Evolutionary conservation across 2,888 invertebrate genomes (phyloP).

Genomic region (Lochmaea crataegi): DNA sequence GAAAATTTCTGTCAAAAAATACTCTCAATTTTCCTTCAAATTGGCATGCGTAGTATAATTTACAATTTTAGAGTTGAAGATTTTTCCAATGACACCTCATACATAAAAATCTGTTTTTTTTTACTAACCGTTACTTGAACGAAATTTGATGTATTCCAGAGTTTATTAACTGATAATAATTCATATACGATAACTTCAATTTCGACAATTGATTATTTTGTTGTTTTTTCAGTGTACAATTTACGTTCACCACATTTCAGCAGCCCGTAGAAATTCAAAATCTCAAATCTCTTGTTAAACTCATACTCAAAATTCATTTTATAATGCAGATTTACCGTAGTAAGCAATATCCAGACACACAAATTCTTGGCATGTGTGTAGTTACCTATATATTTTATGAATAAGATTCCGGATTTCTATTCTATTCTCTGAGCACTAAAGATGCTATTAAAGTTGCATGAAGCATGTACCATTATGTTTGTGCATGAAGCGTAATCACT

Average conservation of each 20-base stretch:
- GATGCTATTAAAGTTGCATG: slow-evolving; percentile 27
- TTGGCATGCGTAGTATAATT: too few relatives aligned
- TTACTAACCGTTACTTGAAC: too few relatives aligned
- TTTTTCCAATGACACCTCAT: too few relatives aligned
- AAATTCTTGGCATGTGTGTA: slow-evolving; percentile 4
- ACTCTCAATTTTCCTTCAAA: too few relatives aligned
- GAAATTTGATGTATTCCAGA: too few relatives aligned
- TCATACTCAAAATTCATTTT: slow-evolving; percentile 9
- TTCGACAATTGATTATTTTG: too few relatives aligned
- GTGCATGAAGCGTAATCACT: slow-evolving; percentile 21
- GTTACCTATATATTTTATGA: slow-evolving; percentile 18
- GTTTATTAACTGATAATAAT: too few relatives aligned
- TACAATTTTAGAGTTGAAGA: too few relatives aligned
- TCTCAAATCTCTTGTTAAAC: not conserved
- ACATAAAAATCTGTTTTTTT: too few relatives aligned
- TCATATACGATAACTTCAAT: too few relatives aligned
- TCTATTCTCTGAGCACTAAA: slow-evolving; percentile 16
- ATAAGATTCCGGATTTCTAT: slow-evolving; percentile 16
- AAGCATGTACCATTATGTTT: slow-evolving; percentile 18
- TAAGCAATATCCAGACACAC: slow-evolving; percentile 2
- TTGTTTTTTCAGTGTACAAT: too few relatives aligned
- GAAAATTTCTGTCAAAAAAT: too few relatives aligned
- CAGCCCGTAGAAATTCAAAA: not conserved
- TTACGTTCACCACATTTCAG: not conserved
- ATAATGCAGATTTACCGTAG: slow-evolving; percentile 4